These are phyloP conservation scores for Tinea trinotella DNA, from an alignment of 2,888 invertebrate genomes.

Conservation along the genomic window DNA sequence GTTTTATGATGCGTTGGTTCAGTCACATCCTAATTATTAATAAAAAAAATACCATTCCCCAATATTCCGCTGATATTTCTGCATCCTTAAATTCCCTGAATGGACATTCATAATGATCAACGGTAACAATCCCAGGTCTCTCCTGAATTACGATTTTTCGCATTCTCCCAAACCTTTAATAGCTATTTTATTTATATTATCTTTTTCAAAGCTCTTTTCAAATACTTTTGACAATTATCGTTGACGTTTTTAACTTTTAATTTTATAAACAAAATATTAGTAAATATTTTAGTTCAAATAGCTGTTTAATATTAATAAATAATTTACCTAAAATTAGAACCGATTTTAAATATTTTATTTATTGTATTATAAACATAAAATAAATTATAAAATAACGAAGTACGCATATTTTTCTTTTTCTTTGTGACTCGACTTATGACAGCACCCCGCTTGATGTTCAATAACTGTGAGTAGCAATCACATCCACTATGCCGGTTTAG, in stretches of 20 bases:
- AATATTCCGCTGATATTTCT: conserved; percentile 44
- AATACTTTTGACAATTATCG: not conserved
- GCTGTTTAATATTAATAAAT: too few relatives aligned
- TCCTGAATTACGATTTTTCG: not conserved
- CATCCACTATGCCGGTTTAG: too few relatives aligned
- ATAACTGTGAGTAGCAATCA: too few relatives aligned
- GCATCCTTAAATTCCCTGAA: conserved; percentile 56
- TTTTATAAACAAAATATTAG: not conserved
- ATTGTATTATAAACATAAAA: too few relatives aligned
- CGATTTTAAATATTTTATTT: too few relatives aligned
- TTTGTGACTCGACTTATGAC: too few relatives aligned
- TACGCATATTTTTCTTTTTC: too few relatives aligned
- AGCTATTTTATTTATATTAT: not conserved
- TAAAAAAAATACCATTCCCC: conserved; percentile 48
- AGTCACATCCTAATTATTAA: too few relatives aligned
- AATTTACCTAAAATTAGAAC: too few relatives aligned
- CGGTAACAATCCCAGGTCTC: conserved; percentile 22
- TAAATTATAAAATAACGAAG: too few relatives aligned
- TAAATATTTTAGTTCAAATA: not conserved
- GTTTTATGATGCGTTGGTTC: too few relatives aligned
- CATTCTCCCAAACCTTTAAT: not conserved
- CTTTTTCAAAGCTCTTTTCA: not conserved
- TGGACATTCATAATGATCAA: conserved; percentile 45
- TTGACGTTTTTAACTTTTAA: not conserved
- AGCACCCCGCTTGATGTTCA: too few relatives aligned